phyloP scores from a whole-genome alignment of 1,140 invertebrate genomes.

The Drosophila pachea region DNA sequence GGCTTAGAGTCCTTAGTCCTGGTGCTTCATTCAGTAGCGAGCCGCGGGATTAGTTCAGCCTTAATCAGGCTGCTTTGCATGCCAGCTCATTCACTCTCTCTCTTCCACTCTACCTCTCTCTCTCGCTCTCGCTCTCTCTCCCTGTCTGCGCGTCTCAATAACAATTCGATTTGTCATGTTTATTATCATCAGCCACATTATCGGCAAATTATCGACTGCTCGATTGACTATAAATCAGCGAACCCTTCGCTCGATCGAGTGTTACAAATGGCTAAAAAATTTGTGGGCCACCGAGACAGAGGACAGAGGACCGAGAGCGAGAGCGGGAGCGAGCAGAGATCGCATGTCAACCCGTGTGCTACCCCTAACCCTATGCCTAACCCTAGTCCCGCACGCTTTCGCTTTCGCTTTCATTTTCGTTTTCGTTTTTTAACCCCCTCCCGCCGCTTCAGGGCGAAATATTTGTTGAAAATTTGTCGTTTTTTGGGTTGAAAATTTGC shows the following conservation, averaged over 20 bases:
- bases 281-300: constrained; percentile 57
- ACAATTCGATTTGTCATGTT: constrained; percentile 49
- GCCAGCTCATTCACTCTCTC: constrained; percentile 33
- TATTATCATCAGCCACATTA: constrained; percentile 48
- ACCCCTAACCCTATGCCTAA: constrained; percentile 23
- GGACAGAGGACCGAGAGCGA: no score
- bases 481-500: constrained; percentile 32
- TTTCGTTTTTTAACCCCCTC: constrained; percentile 3
- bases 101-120: background rate
- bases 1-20: constrained; percentile 38
- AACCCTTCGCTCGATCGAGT: constrained; percentile 52
- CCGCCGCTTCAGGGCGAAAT: constrained; percentile 28
- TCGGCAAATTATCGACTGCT: constrained; percentile 35
- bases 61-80: constrained; percentile 31
- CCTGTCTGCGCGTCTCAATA: constrained; percentile 16
- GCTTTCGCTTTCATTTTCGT: constrained; percentile 41
- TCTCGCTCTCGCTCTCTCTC: background rate
- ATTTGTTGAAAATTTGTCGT: constrained; percentile 64
- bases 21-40: constrained; percentile 36
- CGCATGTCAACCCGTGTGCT: constrained; percentile 11
- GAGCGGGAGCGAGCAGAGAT: constrained; percentile 16
- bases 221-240: constrained; percentile 59
- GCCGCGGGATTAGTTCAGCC: constrained; percentile 22
- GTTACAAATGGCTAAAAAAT: constrained; percentile 73
- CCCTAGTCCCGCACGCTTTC: constrained; percentile 30